A percentile compares a stretch with the other conserved stretches of the same genome.
Evolutionary conservation across 30 jellyfish, hydroid and myxozoan species (phyloP).

Genomic region (Aurelia coerulea): DNA sequence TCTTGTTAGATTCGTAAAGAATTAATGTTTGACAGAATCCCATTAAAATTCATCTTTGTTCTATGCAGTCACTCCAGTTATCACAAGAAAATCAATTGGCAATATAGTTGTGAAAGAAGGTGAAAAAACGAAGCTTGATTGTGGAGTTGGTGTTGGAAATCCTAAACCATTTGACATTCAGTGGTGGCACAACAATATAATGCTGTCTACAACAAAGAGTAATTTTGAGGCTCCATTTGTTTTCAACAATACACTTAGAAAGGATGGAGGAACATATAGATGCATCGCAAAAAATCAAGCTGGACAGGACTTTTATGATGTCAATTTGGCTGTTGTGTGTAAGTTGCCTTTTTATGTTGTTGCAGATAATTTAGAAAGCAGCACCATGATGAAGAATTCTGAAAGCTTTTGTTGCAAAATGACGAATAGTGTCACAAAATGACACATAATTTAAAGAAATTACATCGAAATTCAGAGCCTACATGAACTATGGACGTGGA

Average conservation of each 20-base stretch:
- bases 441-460: too few species aligned
- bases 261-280: conserved; percentile 70
- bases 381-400: too few species aligned
- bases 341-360: neutral
- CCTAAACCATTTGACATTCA: conserved; percentile 84
- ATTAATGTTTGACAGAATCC: too few species aligned
- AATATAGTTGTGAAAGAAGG: conserved; percentile 69
- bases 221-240: conserved; percentile 59
- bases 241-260: conserved; percentile 50
- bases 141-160: conserved; percentile 83
- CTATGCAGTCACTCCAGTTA: conserved; percentile 47
- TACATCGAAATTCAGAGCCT: too few species aligned
- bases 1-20: too few species aligned
- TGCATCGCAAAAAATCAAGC: conserved; percentile 78
- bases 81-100: conserved; percentile 24
- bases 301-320: conserved; percentile 34
- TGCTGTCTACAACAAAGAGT: conserved; percentile 32
- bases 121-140: conserved; percentile 48
- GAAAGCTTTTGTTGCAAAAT: too few species aligned
- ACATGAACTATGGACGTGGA: too few species aligned
- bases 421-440: too few species aligned
- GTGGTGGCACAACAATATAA: conserved; percentile 79
- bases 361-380: too few species aligned
- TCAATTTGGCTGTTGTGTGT: conserved; percentile 50
- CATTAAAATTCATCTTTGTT: too few species aligned